Percentiles rank a stretch among this genome's conserved stretches.
These are phyloP conservation scores for Chelonus insularis DNA, from an alignment of 1,140 invertebrate species.

Conservation along the genomic window DNA sequence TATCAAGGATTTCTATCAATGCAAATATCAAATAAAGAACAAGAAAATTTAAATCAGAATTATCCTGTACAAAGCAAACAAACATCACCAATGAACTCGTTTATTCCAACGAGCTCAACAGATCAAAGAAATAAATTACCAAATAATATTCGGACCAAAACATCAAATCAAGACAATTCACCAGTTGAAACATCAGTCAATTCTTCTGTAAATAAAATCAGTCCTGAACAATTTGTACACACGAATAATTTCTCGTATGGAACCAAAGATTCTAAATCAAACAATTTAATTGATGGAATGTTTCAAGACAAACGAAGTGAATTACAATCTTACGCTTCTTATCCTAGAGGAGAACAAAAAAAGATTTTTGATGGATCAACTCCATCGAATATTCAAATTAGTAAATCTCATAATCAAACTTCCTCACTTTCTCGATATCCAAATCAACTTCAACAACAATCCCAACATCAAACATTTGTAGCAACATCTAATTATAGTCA, in stretches of 20 bases:
- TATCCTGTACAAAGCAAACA: conserved; percentile 35
- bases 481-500: conserved; percentile 48
- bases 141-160: conserved; percentile 17
- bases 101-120: conserved; percentile 28
- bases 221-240: conserved; percentile 39
- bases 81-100: conserved; percentile 26
- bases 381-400: conserved; percentile 28
- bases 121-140: conserved; percentile 20
- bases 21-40: background rate
- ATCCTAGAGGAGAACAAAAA: conserved; percentile 34
- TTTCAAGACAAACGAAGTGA: conserved; percentile 31
- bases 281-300: conserved; percentile 22
- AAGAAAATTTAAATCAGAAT: background rate
- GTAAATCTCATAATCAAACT: conserved; percentile 29
- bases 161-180: conserved; percentile 24
- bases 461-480: conserved; percentile 36
- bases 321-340: conserved; percentile 34
- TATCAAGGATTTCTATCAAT: background rate
- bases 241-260: conserved; percentile 32
- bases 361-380: conserved; percentile 34
- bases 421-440: conserved; percentile 26
- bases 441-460: conserved; percentile 18
- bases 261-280: conserved; percentile 10
- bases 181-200: conserved; percentile 26
- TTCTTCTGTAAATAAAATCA: conserved; percentile 42